phyloP scores from a whole-genome alignment of 2,113 vertebrate species.

The Rousettus leschenaultii region DNA sequence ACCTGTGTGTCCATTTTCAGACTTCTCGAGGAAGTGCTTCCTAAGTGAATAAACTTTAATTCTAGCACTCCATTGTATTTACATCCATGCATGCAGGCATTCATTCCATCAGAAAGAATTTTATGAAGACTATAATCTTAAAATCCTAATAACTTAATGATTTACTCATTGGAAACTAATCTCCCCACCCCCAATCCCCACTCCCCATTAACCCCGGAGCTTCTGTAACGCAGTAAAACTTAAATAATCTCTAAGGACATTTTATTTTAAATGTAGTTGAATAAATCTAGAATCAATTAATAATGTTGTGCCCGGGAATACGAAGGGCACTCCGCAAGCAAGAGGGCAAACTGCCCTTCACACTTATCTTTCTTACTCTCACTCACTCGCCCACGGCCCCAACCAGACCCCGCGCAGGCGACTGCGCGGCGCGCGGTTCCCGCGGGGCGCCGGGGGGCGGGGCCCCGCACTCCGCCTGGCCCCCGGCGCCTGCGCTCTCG shows the following conservation, averaged over 20 bases:
- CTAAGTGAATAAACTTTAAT: neutral
- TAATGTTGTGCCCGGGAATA: neutral
- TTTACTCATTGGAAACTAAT: neutral
- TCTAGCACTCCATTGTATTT: neutral
- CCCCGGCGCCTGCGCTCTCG: neutral
- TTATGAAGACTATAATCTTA: neutral
- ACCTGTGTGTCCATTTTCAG: neutral
- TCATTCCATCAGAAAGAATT: neutral
- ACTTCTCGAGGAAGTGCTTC: neutral
- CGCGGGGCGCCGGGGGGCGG: neutral
- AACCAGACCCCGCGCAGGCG: accelerated
- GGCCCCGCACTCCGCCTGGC: neutral
- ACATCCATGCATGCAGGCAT: neutral
- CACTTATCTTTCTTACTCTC: accelerated
- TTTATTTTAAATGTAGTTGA: neutral
- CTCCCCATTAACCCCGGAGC: neutral
- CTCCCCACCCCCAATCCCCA: neutral
- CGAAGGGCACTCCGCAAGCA: accelerated
- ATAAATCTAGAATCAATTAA: neutral
- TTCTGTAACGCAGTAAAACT: neutral
- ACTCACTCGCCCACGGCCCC: accelerated
- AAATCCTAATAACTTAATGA: neutral
- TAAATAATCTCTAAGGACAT: neutral
- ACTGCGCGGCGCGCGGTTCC: accelerated
- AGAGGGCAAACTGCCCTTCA: accelerated